Evolutionary conservation across 2,113 vertebrate genomes (phyloP).

Genomic region (Tragelaphus strepsiceros): DNA sequence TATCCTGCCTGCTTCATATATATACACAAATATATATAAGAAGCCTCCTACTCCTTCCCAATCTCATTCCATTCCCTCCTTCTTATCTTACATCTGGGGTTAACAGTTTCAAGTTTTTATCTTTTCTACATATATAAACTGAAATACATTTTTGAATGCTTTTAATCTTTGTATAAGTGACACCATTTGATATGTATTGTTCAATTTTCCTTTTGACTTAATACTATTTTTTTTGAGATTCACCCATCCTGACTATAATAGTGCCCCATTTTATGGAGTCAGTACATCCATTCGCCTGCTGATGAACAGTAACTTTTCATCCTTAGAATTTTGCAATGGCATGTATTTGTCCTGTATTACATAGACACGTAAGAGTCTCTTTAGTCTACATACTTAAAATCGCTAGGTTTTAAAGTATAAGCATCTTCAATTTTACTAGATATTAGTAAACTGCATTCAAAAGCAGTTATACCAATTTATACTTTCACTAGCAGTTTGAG

Average conservation of each 20-base stretch:
- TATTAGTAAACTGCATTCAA: neutral
- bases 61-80: neutral
- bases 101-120: neutral
- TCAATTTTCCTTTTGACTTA: neutral
- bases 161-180: conserved; percentile 11
- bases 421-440: neutral
- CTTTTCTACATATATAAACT: neutral
- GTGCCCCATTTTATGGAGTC: neutral
- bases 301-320: neutral
- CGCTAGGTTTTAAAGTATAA: neutral
- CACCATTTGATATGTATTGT: neutral
- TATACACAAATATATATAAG: neutral
- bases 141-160: neutral
- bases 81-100: neutral
- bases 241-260: neutral
- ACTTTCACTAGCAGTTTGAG: neutral
- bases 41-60: neutral
- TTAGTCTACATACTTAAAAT: conserved; percentile 1
- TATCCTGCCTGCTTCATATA: neutral
- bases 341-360: neutral
- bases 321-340: neutral
- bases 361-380: neutral
- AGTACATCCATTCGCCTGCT: neutral
- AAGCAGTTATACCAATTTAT: neutral
- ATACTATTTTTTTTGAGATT: conserved; percentile 23